These are phyloP conservation scores for Xerus inauris DNA, from an alignment of 2,113 vertebrate species.

Conservation along the genomic window DNA sequence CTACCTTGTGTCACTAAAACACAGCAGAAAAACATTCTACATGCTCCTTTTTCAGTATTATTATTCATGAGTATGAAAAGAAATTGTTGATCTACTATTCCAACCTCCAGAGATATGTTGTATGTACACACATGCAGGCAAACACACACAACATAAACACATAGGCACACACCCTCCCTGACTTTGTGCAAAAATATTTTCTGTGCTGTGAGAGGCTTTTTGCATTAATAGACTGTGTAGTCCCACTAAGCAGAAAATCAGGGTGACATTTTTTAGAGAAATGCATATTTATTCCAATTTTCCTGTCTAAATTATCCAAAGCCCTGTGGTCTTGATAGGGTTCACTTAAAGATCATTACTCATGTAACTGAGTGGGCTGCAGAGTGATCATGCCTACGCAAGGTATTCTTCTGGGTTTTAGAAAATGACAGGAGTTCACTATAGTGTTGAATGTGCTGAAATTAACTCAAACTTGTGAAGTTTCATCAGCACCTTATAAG, in stretches of 20 bases:
- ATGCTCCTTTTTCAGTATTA: constrained; percentile 56
- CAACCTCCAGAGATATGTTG: background rate
- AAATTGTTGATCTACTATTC: background rate
- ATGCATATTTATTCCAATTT: constrained; percentile 73
- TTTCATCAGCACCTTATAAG: constrained; percentile 71
- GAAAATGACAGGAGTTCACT: constrained; percentile 67
- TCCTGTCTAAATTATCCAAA: constrained; percentile 76
- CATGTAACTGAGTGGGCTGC: constrained; percentile 71
- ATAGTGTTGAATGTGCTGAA: constrained; percentile 56
- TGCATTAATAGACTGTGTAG: constrained; percentile 25
- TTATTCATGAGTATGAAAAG: constrained; percentile 66
- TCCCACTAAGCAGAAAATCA: constrained; percentile 78
- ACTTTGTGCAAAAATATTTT: constrained; percentile 21
- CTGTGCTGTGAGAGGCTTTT: constrained; percentile 13
- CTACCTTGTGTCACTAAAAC: background rate
- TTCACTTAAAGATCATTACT: constrained; percentile 78
- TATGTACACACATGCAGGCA: background rate
- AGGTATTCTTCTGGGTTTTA: constrained; percentile 61
- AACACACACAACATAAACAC: background rate
- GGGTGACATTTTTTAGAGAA: constrained; percentile 74
- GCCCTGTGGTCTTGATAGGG: constrained; percentile 56
- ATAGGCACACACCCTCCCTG: background rate
- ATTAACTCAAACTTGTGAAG: constrained; percentile 70
- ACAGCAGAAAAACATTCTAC: constrained; percentile 19
- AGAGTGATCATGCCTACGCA: constrained; percentile 52